Conservation (phyloP, 2,888 invertebrate genomes). For the Sarcophaga caerulescens region DNA sequence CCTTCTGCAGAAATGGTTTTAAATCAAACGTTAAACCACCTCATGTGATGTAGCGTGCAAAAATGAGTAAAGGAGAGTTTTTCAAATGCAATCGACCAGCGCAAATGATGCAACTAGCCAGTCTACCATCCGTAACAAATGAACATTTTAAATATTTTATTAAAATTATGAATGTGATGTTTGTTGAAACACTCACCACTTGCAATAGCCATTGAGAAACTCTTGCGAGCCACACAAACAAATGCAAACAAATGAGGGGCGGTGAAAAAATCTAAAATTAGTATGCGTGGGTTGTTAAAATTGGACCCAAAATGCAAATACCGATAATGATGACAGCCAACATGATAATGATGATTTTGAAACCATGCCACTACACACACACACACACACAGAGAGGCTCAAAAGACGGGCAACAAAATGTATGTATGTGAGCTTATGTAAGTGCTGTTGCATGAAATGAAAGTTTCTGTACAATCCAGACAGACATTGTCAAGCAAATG, state of each 20-base stretch:
- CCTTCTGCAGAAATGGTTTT: too few species aligned
- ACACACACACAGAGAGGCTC: background rate
- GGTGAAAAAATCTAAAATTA: constrained; percentile 46
- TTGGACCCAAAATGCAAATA: constrained; percentile 66
- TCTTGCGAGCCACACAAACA: background rate
- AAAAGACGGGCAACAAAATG: background rate
- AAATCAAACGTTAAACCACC: too few species aligned
- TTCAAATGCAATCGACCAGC: background rate
- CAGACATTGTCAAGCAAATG: background rate
- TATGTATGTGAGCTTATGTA: background rate
- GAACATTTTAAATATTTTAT: constrained; percentile 43
- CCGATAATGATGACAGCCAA: constrained; percentile 43
- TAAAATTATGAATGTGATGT: constrained; percentile 63
- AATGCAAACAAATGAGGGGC: background rate
- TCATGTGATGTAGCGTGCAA: too few species aligned
- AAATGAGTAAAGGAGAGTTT: background rate
- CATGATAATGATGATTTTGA: constrained; percentile 61
- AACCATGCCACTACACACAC: background rate
- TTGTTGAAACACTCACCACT: constrained; percentile 12
- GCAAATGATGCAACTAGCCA: constrained; percentile 21
- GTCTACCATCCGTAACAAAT: background rate
- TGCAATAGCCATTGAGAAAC: background rate
- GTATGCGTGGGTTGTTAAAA: constrained; percentile 61
- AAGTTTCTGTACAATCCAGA: constrained; percentile 16
- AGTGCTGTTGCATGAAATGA: constrained; percentile 38